Evolutionary conservation across 1,140 invertebrate species (phyloP).

Genomic region (Caenorhabditis remanei): DNA sequence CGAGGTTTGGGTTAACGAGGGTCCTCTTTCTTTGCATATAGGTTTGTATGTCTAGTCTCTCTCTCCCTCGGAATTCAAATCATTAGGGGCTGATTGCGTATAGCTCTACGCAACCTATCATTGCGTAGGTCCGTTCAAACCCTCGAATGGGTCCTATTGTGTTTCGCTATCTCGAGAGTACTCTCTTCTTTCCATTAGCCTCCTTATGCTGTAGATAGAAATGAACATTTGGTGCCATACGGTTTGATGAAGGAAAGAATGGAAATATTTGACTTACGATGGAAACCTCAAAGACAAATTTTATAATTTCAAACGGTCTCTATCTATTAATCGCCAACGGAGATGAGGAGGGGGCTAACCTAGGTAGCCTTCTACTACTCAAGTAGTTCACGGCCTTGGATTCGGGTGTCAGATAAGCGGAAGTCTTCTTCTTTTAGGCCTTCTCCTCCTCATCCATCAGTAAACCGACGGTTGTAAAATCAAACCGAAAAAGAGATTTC

Average conservation of each 20-base stretch:
- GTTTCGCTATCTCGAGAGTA: slow-evolving; percentile 26
- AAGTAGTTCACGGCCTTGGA: slow-evolving; percentile 51
- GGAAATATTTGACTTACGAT: no score
- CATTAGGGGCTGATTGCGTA: slow-evolving; percentile 46
- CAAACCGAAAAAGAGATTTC: slow-evolving; percentile 18
- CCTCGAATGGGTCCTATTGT: neutral
- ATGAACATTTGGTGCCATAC: slow-evolving; percentile 42
- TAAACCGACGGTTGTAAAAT: slow-evolving; percentile 36
- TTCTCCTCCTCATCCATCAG: slow-evolving; percentile 1
- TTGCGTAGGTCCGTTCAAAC: neutral
- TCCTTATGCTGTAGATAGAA: neutral
- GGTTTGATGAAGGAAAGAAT: neutral
- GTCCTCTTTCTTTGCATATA: no score
- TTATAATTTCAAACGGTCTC: neutral
- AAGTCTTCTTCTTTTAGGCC: neutral
- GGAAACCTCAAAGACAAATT: neutral
- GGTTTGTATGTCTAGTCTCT: neutral
- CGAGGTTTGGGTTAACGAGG: no score
- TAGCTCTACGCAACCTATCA: slow-evolving; percentile 31
- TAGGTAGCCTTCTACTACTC: neutral
- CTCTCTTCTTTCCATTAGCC: neutral
- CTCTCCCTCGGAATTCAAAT: slow-evolving; percentile 43
- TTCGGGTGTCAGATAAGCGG: slow-evolving; percentile 38
- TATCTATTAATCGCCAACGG: neutral
- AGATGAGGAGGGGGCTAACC: neutral